These are phyloP conservation scores for Oriolus oriolus DNA, from an alignment of 2,113 vertebrate species.

Conservation along the genomic window DNA sequence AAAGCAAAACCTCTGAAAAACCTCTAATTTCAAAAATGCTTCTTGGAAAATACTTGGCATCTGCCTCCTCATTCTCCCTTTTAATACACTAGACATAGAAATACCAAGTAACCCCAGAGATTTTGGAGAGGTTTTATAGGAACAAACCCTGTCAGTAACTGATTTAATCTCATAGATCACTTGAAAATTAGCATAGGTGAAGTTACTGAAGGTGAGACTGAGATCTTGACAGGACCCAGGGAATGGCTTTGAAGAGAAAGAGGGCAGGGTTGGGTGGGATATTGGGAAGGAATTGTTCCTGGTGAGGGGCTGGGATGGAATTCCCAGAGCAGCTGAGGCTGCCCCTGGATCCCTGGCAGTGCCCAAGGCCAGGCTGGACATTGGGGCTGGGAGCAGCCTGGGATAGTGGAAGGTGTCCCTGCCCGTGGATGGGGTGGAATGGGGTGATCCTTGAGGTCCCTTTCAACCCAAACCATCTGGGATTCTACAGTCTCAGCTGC, in stretches of 20 bases:
- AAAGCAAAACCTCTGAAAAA: neutral
- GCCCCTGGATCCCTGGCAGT: neutral
- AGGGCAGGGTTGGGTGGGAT: neutral
- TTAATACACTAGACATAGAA: neutral
- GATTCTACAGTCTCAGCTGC: neutral
- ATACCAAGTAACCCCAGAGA: neutral
- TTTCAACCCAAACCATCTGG: neutral
- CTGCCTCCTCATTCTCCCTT: neutral
- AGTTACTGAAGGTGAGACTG: neutral
- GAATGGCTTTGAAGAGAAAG: neutral
- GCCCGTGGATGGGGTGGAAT: neutral
- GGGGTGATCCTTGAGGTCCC: no score
- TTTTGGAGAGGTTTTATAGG: neutral
- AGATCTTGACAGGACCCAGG: neutral
- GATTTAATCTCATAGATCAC: fast-evolving
- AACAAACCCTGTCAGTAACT: neutral
- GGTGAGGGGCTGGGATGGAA: fast-evolving
- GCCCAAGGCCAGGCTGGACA: neutral
- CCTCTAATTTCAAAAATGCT: neutral
- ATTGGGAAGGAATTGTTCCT: fast-evolving
- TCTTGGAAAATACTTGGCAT: neutral
- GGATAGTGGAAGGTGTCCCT: neutral
- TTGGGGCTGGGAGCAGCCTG: fast-evolving
- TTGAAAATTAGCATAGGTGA: neutral
- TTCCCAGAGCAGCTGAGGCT: neutral